Conservation (phyloP, 2,797 vertebrate genomes). For the Etheostoma nigrum region DNA sequence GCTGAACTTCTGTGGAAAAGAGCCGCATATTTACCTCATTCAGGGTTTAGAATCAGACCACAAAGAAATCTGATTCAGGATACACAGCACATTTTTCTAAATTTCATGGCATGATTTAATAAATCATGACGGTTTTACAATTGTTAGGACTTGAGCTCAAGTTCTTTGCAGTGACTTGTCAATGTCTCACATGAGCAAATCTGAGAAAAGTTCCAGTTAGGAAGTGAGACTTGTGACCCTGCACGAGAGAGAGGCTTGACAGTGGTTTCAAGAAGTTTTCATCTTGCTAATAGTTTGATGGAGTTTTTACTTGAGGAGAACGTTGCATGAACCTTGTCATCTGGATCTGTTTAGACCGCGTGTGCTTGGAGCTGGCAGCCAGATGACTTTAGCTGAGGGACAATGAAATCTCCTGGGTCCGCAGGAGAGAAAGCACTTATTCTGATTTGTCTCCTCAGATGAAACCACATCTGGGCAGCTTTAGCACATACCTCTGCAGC, state of each 20-base stretch:
- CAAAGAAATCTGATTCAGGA: conserved; percentile 26
- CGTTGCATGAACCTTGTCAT: conserved; percentile 62
- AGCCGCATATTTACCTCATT: conserved; percentile 12
- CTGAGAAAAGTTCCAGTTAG: conserved; percentile 12
- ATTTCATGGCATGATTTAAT: conserved; percentile 31
- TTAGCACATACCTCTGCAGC: conserved; percentile 48
- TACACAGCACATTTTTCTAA: conserved; percentile 8
- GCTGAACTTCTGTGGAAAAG: conserved; percentile 1
- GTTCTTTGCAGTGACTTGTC: conserved; percentile 18
- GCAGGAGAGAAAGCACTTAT: conserved; percentile 60
- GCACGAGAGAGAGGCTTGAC: conserved; percentile 19
- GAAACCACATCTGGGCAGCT: conserved; percentile 69
- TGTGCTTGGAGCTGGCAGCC: conserved; percentile 72
- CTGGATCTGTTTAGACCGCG: conserved; percentile 74
- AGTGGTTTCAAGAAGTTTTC: conserved; percentile 42
- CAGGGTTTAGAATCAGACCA: conserved; percentile 24
- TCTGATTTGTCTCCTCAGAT: conserved; percentile 63
- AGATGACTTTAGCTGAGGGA: conserved; percentile 74
- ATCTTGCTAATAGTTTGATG: conserved; percentile 54
- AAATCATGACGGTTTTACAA: conserved; percentile 23
- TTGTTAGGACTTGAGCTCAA: conserved; percentile 4
- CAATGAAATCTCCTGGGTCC: conserved; percentile 72
- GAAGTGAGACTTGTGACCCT: conserved; percentile 33
- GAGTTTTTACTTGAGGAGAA: conserved; percentile 50
- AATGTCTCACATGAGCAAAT: conserved; percentile 22